Base-by-base conservation (phyloP, 2,113 vertebrate species). In the Phaethornis superciliosus region DNA sequence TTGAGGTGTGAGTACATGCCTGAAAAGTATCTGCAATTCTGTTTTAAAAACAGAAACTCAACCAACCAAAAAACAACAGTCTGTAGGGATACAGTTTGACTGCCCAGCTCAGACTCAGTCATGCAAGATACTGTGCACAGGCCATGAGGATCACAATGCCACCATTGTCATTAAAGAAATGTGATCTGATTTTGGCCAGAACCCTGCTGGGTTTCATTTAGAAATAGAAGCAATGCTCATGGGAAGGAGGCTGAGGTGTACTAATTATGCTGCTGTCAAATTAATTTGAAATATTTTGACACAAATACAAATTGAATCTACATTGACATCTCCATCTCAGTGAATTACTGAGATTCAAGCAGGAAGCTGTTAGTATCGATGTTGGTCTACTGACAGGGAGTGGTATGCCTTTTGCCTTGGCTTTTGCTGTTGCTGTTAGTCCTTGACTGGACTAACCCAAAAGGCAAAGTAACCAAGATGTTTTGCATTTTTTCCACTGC, bases 261-360 rank as follows among this genome's bases (percentile, higher is more conserved):
- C 62, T 75, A 80, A 82, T 93, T 83, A 70, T 6, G 13, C 58
- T 90, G 47, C 80, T 89, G 90, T 93, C 94, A 77, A 90, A 89
- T 75, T 75, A 85, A 63, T 71, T 63, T 74, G 76, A 80, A 95
- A 47, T 91, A 91, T 93, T 93, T 90, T 88, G 65, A 94, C 88
- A 74, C 37, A 96, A 93, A 77, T 90, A 54, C 52, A 47, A 90
- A 58, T 65, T 88, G 74, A 89, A 77, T 71, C 69, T 92, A 85
- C 93, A 76, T 49, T 13, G 90, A 64, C 35, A 51, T 78, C 81
- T 88, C 68, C 74, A 63, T 71, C 83, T 83, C 89, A 58, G 5
- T 64, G 16, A 58, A 59, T 78, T 89, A 51, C 27, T 51, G 86
- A 85, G 44, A 42, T 64, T 85, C 81, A 69, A 64, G 67, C 33